phyloP scores from a whole-genome alignment of 2,113 vertebrate genomes.

The Formicarius rufipectus region DNA sequence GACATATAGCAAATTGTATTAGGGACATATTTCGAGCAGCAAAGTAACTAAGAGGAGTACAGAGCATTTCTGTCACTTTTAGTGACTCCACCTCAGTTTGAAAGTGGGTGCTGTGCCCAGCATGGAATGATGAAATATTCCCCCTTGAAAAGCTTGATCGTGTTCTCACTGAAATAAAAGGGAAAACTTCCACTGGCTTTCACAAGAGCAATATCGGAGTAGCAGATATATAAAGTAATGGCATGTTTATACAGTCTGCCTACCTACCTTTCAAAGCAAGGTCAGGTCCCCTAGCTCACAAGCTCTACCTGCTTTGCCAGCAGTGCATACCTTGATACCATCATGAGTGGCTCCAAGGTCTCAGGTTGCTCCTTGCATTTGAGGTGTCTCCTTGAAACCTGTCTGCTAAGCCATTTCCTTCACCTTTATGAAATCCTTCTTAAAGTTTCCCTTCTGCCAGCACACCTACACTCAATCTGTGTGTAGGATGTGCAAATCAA shows the following conservation, averaged over 20 bases:
- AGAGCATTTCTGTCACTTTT: constrained; percentile 22
- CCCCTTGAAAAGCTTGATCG: background rate
- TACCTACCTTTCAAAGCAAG: background rate
- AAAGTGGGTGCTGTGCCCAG: background rate
- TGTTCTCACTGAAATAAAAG: background rate
- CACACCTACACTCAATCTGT: constrained; percentile 57
- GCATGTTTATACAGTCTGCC: background rate
- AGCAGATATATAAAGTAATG: background rate
- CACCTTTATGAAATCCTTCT: background rate
- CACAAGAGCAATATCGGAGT: background rate
- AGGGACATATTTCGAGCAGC: constrained; percentile 64
- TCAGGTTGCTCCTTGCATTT: background rate
- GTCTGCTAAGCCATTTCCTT: background rate
- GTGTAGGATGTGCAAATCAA: constrained; percentile 30
- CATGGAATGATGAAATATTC: background rate
- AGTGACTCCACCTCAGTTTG: background rate
- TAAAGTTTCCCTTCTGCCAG: constrained; percentile 36
- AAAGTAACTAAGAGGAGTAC: constrained; percentile 47
- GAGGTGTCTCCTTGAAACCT: background rate
- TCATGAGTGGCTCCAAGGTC: accelerated
- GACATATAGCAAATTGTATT: constrained; percentile 71
- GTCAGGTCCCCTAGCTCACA: background rate
- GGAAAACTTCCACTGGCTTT: background rate
- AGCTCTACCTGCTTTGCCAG: background rate
- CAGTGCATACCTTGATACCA: background rate